These are phyloP conservation scores for Coecobrya sp. DNA, from an alignment of 2,888 invertebrate genomes.

Conservation along the genomic window DNA sequence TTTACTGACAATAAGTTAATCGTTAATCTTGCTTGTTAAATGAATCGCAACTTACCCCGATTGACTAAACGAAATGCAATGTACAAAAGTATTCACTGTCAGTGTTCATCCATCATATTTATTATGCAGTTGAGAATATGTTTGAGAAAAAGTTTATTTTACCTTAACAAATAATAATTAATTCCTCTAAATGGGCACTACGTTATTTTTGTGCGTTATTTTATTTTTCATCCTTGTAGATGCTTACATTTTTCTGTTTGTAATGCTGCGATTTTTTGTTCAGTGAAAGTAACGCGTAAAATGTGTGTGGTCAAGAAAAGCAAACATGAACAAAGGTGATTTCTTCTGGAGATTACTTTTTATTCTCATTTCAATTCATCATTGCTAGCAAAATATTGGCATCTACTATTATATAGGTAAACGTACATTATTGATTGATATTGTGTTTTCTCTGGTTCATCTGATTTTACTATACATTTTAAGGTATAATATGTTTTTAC, in stretches of 20 bases:
- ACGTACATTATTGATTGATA: slow-evolving; percentile 19
- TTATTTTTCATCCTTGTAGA: slow-evolving; percentile 69
- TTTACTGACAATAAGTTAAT: too few species aligned
- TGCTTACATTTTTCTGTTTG: slow-evolving; percentile 66
- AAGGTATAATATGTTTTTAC: not conserved
- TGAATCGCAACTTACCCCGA: too few species aligned
- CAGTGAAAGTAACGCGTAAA: too few species aligned
- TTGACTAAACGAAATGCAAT: too few species aligned
- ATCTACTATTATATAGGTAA: not conserved
- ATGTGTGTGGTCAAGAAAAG: not conserved
- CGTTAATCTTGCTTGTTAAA: too few species aligned
- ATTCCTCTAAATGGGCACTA: slow-evolving; percentile 49
- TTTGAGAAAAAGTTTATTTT: too few species aligned
- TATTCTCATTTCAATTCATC: slow-evolving; percentile 39
- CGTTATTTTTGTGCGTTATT: slow-evolving; percentile 58
- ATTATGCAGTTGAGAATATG: too few species aligned
- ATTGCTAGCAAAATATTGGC: slow-evolving; percentile 54
- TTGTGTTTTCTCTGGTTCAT: not conserved
- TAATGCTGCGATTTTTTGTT: slow-evolving; percentile 44
- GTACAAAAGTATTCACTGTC: too few species aligned
- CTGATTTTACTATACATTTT: not conserved
- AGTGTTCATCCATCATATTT: too few species aligned
- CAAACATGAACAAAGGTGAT: not conserved
- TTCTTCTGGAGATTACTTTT: slow-evolving; percentile 5
- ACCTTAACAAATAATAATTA: not conserved